phyloP scores from a whole-genome alignment of 2,888 invertebrate species.

The Sycophila texana region DNA sequence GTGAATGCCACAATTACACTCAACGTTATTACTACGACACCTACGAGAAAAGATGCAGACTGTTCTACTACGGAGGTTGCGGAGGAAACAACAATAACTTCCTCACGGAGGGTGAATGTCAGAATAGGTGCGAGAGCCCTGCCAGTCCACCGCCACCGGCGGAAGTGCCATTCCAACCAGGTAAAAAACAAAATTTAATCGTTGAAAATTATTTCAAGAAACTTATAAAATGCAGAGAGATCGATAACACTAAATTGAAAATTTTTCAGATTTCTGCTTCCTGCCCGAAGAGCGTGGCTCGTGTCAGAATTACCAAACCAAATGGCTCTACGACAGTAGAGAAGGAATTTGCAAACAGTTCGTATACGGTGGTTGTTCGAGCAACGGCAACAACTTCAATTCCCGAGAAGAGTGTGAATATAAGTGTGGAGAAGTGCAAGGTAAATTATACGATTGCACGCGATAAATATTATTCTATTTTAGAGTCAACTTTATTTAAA shows the following conservation, averaged over 20 bases:
- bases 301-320: conserved; percentile 79
- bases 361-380: conserved; percentile 87
- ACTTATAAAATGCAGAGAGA: no score
- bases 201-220: no score
- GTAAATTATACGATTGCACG: conserved; percentile 65
- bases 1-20: conserved; percentile 86
- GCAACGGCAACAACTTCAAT: conserved; percentile 88
- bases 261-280: conserved; percentile 78
- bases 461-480: background rate
- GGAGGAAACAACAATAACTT: conserved; percentile 95
- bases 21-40: conserved; percentile 91
- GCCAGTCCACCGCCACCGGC: conserved; percentile 74
- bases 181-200: conserved; percentile 60
- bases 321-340: conserved; percentile 85
- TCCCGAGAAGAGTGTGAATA: conserved; percentile 83
- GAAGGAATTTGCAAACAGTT: conserved; percentile 88
- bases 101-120: conserved; percentile 81
- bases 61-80: conserved; percentile 94
- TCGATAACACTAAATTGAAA: background rate
- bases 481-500: background rate
- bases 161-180: conserved; percentile 68
- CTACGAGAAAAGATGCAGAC: conserved; percentile 83
- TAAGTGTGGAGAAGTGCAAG: conserved; percentile 82
- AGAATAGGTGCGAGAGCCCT: conserved; percentile 79
- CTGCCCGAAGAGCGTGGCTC: conserved; percentile 82